A percentile compares a stretch with the other conserved stretches of the same genome.
phyloP scores from a whole-genome alignment of 2,797 vertebrate species.

The Gymnoscopelus braueri region DNA sequence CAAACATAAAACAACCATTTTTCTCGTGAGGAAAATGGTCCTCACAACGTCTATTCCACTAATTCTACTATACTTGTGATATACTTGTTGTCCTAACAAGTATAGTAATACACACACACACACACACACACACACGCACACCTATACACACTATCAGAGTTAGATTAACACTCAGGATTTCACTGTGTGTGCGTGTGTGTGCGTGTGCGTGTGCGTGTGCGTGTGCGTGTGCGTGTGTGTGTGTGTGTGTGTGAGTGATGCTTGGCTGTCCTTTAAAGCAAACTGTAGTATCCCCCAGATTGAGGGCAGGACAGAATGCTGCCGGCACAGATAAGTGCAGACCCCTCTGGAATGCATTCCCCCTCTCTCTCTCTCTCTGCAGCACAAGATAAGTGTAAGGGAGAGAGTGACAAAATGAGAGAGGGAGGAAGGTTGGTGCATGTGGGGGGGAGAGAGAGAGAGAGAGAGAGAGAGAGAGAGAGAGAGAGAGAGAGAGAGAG shows the following conservation, averaged over 20 bases:
- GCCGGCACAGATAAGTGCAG: slow-evolving; percentile 44
- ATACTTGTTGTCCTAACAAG: no score
- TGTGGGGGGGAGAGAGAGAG: slow-evolving; percentile 37
- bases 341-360: slow-evolving; percentile 24
- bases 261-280: slow-evolving; percentile 34
- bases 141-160: neutral
- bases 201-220: neutral
- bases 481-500: slow-evolving; percentile 36
- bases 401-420: slow-evolving; percentile 17
- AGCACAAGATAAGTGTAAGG: neutral
- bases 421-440: slow-evolving; percentile 53
- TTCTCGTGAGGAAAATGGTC: no score
- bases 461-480: slow-evolving; percentile 18
- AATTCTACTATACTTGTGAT: no score
- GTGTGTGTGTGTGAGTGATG: neutral
- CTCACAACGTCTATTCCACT: no score
- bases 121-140: neutral
- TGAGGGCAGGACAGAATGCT: slow-evolving; percentile 42
- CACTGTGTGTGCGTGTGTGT: neutral
- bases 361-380: slow-evolving; percentile 26
- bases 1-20: no score
- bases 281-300: slow-evolving; percentile 32
- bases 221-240: neutral
- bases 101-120: no score
- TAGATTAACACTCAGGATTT: no score